Conservation (phyloP, 2,888 invertebrate genomes). For the Ethmia dodecea region DNA sequence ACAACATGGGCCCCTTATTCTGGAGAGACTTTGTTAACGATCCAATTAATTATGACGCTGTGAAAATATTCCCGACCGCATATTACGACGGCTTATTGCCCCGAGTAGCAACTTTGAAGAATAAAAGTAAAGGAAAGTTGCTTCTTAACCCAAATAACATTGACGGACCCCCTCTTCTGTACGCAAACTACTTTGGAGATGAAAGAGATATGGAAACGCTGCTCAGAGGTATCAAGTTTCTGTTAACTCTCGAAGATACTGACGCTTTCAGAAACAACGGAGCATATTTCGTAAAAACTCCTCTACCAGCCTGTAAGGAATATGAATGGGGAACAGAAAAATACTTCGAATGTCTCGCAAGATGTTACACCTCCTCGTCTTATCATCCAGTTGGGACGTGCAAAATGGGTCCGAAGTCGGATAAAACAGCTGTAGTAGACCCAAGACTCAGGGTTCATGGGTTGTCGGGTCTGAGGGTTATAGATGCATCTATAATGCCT, state of each 20-base stretch:
- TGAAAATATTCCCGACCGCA: constrained; percentile 63
- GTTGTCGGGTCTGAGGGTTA: constrained; percentile 76
- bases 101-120: constrained; percentile 76
- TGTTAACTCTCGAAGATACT: constrained; percentile 75
- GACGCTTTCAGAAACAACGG: constrained; percentile 74
- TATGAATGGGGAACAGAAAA: constrained; percentile 77
- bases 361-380: constrained; percentile 71
- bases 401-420: constrained; percentile 74
- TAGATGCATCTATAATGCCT: constrained; percentile 90
- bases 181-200: constrained; percentile 80
- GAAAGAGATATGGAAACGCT: constrained; percentile 77
- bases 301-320: constrained; percentile 77
- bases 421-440: constrained; percentile 81
- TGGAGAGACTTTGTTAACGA: constrained; percentile 67
- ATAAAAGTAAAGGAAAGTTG: constrained; percentile 79
- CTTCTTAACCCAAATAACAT: constrained; percentile 81
- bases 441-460: constrained; percentile 82
- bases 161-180: constrained; percentile 81
- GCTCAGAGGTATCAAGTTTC: constrained; percentile 77
- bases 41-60: constrained; percentile 50
- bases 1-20: constrained; percentile 63
- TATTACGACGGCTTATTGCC: constrained; percentile 79
- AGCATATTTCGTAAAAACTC: constrained; percentile 67
- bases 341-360: constrained; percentile 80
- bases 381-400: constrained; percentile 63